Base-by-base conservation (phyloP, 2,113 vertebrate species). In the Hepsetus odoe region DNA sequence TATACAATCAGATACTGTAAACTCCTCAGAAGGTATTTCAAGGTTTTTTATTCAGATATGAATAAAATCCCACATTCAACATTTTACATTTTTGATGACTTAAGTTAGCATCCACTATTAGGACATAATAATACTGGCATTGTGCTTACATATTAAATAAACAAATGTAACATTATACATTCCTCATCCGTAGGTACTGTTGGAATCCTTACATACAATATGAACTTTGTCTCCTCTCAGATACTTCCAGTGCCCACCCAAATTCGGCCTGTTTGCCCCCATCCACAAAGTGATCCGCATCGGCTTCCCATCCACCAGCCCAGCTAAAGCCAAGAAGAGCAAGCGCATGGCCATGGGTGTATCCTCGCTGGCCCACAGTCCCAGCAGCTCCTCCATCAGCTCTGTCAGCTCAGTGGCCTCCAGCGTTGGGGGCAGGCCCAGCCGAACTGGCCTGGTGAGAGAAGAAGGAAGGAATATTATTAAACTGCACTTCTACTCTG, bases 281-380 rank as follows among this genome's bases (percentile, higher is more conserved):
- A 95, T 98, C 87, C 98, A 99, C 91, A 99, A 99, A 87, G 98
- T 99, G 77, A 97, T 99, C 87, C 94, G 97, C 24, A 99, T 99
- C 0, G 98, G 98, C 42, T 99, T 99, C 89, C 98, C 98, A 0
- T 99, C 98, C 24, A 99, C 98, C 85, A 98, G 96, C 88, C 98
- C 97, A 0, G 98, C 98, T 86, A 98, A 99, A 90, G 96, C 95
- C 0, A 99, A 99, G 92, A 99, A 98, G 93, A 98, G 94, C 89
- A 98, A 99, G 83, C 85, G 97, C 0, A 92, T 99, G 95, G 96
- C 97, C 76, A 99, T 99, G 97, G 98, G 98, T 0, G 96, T 99
- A 14, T 99, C 98, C 0, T 97, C 97, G 0, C 89, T 99, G 82
- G 96, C 94, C 77, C 98, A 98, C 92, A 99, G 98, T 84, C 98